phyloP scores from a whole-genome alignment of 2,888 invertebrate genomes.

The Orgyia antiqua region DNA sequence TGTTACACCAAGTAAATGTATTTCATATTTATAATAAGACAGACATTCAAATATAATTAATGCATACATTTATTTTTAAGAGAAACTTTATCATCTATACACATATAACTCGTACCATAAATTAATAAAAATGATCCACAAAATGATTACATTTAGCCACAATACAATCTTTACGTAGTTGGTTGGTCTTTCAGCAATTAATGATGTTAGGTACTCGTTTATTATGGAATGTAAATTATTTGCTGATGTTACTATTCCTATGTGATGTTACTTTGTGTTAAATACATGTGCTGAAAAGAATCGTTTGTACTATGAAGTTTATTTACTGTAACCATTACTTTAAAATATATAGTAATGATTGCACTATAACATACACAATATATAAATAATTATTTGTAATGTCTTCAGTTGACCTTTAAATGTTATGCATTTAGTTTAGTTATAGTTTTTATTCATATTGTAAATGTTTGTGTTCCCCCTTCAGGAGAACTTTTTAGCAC shows the following conservation, averaged over 20 bases:
- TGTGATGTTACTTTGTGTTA: no score
- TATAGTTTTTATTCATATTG: no score
- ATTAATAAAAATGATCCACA: slow-evolving; percentile 18
- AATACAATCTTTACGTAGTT: slow-evolving; percentile 21
- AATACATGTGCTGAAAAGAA: no score
- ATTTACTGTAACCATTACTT: no score
- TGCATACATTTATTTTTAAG: slow-evolving; percentile 26
- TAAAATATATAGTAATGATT: no score
- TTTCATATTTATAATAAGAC: slow-evolving; percentile 36
- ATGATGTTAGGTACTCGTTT: slow-evolving; percentile 18
- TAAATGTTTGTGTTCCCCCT: no score
- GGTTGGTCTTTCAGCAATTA: slow-evolving; percentile 27
- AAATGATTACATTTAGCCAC: slow-evolving; percentile 23
- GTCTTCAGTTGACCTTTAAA: no score
- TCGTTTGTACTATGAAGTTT: no score
- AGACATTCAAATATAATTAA: slow-evolving; percentile 33
- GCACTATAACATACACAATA: no score
- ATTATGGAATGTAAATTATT: slow-evolving; percentile 29
- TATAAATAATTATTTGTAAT: no score
- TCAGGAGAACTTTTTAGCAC: no score
- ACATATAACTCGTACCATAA: slow-evolving; percentile 27
- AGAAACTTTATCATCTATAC: slow-evolving; percentile 25
- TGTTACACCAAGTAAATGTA: slow-evolving; percentile 38
- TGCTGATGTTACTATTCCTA: slow-evolving; percentile 24
- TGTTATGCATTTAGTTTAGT: no score